A percentile compares a stretch with the other conserved stretches of the same genome.
These are phyloP conservation scores for Eupithecia exiguata DNA, from an alignment of 2,888 invertebrate genomes.

Conservation along the genomic window DNA sequence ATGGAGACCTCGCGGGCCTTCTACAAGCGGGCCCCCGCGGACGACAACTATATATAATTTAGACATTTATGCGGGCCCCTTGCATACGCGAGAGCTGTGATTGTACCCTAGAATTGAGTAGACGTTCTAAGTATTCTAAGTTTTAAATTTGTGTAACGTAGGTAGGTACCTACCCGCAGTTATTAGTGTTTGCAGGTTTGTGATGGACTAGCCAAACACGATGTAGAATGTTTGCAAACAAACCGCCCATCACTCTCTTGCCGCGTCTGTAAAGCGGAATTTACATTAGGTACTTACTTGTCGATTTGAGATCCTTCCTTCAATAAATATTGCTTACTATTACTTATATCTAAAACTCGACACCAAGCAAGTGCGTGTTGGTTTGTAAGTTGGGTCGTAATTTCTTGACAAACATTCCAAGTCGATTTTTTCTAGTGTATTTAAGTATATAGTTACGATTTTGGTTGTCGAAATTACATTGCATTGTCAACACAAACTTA, in stretches of 20 bases:
- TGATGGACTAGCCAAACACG: not conserved
- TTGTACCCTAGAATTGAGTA: not conserved
- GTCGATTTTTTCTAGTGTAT: too few relatives aligned
- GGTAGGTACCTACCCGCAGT: not conserved
- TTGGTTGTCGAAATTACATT: not conserved
- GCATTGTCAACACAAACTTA: not conserved
- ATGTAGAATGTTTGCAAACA: too few relatives aligned
- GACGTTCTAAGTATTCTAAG: not conserved
- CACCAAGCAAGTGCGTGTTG: too few relatives aligned
- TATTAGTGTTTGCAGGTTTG: not conserved
- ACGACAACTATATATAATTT: slow-evolving; percentile 72
- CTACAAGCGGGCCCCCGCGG: slow-evolving; percentile 86
- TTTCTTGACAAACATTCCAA: too few relatives aligned
- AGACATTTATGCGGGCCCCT: not conserved
- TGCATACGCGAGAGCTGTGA: not conserved
- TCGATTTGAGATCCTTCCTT: too few relatives aligned
- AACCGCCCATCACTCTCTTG: too few relatives aligned
- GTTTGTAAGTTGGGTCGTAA: too few relatives aligned
- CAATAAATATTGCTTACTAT: too few relatives aligned
- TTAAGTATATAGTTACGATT: not conserved
- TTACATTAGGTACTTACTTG: too few relatives aligned
- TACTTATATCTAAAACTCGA: too few relatives aligned
- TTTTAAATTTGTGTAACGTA: not conserved
- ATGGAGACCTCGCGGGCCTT: slow-evolving; percentile 87
- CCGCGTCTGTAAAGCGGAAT: too few relatives aligned